Evolutionary conservation across 1,140 invertebrate genomes (phyloP), one percentile per base, ranked within the genome.

Genomic region (Stegodyphus mimosarum): DNA sequence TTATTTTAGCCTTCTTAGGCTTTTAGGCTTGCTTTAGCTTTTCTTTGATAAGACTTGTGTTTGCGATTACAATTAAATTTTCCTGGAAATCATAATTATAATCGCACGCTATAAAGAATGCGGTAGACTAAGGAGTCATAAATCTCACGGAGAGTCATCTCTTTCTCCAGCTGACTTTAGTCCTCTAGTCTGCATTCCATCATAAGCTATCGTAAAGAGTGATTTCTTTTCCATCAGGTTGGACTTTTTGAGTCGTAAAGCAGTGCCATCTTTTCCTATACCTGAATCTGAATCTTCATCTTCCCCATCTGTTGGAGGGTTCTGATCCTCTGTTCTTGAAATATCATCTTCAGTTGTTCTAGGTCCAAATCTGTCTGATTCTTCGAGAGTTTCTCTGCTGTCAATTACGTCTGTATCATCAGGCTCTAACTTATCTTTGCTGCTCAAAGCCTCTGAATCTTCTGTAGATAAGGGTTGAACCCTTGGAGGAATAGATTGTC

Each of bases 201-300:
- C 95, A 89, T 97, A 97, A 4, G 96, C 95, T 87, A 97, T 97
- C 1, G 96, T 96, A 88, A 97, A 97, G n/a, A 97, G 94, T 89
- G 96, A 97, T 89, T 97, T 97, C 91, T 97, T 97, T 88, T 97
- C 95, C 48, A 96, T 93, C 85, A 96, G 55, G 60, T 88, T 86
- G 2, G 72, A 83, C 60, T 88, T 88, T 49, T 87, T 88, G 13
- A 88, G 18, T 63, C 87, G 49, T 5, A 87, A 50, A 6, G 74
- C 80, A 33, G 73, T 74, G 7, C 64, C 70, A 75, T 83, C 83
- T 66, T 81, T 70, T 6, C 84, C 87, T 15, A 87, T 88, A 7
- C 87, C 87, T 4, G 86, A 87, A 84, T 87, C 87, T 7, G 87
- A 88, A 85, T 88, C 87, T 53, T 83, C 78, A 18, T 80, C 85